phyloP scores from a whole-genome alignment of 1,140 invertebrate species.

The Stegodyphus mimosarum region DNA sequence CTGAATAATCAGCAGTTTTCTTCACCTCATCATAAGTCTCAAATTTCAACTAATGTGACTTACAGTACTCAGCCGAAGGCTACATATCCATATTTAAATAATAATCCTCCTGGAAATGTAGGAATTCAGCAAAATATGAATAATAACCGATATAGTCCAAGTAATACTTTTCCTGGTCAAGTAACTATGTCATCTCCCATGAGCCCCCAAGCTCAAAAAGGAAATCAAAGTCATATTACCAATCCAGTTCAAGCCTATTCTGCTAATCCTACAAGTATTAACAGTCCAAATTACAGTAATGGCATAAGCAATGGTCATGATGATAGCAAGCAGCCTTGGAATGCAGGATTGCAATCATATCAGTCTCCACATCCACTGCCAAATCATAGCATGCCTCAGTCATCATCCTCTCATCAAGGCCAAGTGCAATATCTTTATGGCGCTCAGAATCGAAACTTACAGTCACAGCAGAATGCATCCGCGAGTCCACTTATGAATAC shows the following conservation, averaged over 20 bases:
- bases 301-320: constrained; percentile 46
- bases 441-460: too few species aligned
- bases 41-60: constrained; percentile 21
- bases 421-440: neutral
- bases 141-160: constrained; percentile 7
- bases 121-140: neutral
- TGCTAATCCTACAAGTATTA: neutral
- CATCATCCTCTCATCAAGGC: neutral
- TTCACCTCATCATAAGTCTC: constrained; percentile 2
- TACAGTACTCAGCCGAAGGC: constrained; percentile 11
- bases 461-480: neutral
- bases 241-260: neutral
- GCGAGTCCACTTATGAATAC: neutral
- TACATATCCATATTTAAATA: constrained; percentile 44
- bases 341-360: neutral
- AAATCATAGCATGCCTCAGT: constrained; percentile 65
- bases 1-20: neutral
- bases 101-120: constrained; percentile 16
- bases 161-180: neutral
- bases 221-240: neutral
- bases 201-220: neutral
- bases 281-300: neutral
- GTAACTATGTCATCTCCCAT: neutral
- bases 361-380: constrained; percentile 64
- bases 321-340: neutral